Conservation (phyloP, 2,888 invertebrate genomes). For the Leucophenga maculata region DNA sequence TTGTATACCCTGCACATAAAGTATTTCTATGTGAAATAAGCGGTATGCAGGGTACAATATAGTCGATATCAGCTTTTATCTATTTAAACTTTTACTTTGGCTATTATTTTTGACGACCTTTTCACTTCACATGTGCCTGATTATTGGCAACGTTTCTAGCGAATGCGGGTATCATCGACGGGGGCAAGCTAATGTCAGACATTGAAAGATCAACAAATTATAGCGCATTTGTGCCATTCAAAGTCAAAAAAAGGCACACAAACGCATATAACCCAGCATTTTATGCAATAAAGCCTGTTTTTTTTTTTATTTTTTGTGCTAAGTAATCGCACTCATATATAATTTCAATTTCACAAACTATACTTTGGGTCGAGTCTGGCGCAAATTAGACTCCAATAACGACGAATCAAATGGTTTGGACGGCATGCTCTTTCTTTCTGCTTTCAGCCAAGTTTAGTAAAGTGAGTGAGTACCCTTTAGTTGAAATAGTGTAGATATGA, state of each 20-base stretch:
- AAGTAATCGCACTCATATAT: conserved; percentile 42
- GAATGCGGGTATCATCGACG: background rate
- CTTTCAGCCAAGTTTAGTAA: background rate
- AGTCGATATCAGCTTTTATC: too few relatives aligned
- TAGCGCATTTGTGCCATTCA: conserved; percentile 17
- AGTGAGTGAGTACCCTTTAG: too few relatives aligned
- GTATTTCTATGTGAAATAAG: too few relatives aligned
- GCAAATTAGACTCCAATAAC: conserved; percentile 47
- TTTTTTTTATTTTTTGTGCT: conserved; percentile 41
- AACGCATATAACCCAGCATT: conserved; percentile 5
- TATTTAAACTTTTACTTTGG: too few relatives aligned
- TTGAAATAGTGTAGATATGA: too few relatives aligned
- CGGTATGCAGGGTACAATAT: too few relatives aligned
- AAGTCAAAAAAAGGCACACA: background rate
- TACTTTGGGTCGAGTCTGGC: background rate
- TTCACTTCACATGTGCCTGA: background rate
- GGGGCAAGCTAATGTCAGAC: background rate
- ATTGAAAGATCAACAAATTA: conserved; percentile 9
- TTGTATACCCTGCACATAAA: too few relatives aligned
- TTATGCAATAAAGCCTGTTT: conserved; percentile 15
- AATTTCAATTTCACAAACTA: conserved; percentile 38
- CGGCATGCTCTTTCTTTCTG: background rate
- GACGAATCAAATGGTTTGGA: background rate
- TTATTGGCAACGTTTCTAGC: background rate
- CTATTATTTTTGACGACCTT: too few relatives aligned